These are phyloP conservation scores for Scelioninae gen. 2 DNA, from an alignment of 2,888 invertebrate genomes.

Conservation along the genomic window DNA sequence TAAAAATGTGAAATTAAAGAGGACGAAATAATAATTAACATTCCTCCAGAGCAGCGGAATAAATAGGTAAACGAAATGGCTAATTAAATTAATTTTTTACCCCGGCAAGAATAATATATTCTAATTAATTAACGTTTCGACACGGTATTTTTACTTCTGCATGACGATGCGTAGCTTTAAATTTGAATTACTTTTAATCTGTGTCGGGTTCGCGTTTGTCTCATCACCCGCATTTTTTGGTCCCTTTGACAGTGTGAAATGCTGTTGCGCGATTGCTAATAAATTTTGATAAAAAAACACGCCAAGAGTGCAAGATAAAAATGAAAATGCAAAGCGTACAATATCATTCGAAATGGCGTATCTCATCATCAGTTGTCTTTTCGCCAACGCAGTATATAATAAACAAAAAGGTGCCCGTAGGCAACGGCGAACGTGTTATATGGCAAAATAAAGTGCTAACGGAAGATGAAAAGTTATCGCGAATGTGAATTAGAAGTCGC, in stretches of 20 bases:
- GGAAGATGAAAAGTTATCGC: conserved; percentile 15
- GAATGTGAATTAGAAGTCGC: conserved; percentile 28
- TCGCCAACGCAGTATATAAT: conserved; percentile 4
- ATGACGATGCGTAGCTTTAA: too few relatives aligned
- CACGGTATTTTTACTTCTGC: too few relatives aligned
- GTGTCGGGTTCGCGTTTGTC: neutral
- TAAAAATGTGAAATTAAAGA: neutral
- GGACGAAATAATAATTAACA: conserved; percentile 1
- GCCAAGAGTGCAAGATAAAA: conserved; percentile 2
- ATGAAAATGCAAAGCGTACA: conserved; percentile 11
- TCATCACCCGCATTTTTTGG: conserved; percentile 12
- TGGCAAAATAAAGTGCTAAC: conserved; percentile 3
- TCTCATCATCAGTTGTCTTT: conserved; percentile 28
- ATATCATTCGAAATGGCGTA: conserved; percentile 4
- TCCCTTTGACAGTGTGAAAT: conserved; percentile 19
- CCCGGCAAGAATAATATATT: neutral
- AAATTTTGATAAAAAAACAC: conserved; percentile 1
- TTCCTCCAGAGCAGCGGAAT: neutral
- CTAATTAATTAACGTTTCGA: conserved; percentile 6
- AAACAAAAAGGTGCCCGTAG: conserved; percentile 16
- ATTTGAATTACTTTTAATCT: conserved; percentile 27
- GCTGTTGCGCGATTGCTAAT: conserved; percentile 8
- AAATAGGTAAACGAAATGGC: neutral
- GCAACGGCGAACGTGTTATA: conserved; percentile 9
- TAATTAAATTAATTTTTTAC: conserved; percentile 11